These are phyloP conservation scores for Coronaproctus castanopsis DNA, from an alignment of 2,888 invertebrate species.

Conservation along the genomic window DNA sequence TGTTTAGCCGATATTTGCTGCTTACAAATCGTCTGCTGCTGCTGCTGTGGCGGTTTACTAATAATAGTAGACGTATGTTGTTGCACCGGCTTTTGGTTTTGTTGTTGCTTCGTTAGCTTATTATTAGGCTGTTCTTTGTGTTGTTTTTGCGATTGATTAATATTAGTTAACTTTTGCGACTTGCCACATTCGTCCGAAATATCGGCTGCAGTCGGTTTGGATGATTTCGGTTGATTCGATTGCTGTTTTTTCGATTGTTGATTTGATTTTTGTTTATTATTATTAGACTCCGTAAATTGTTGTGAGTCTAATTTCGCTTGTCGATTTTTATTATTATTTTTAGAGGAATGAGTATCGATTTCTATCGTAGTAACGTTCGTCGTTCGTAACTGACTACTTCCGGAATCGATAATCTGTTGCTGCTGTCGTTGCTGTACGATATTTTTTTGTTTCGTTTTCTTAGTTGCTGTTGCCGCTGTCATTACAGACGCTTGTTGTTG, in stretches of 20 bases:
- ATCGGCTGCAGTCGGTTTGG: neutral
- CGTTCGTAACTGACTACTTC: neutral
- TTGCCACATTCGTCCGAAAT: too few species aligned
- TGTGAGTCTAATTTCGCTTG: neutral
- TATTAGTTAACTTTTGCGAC: neutral
- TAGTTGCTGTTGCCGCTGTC: neutral
- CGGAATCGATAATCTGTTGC: neutral
- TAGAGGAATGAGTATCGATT: neutral
- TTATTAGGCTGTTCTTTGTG: neutral
- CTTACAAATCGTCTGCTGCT: neutral
- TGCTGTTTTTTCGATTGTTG: neutral
- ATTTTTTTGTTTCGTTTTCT: neutral
- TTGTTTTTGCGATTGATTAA: neutral
- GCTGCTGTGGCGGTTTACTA: neutral
- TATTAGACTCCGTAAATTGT: neutral
- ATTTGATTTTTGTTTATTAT: neutral
- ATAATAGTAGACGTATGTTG: neutral
- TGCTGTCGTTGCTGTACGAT: neutral
- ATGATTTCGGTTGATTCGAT: neutral
- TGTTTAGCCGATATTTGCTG: neutral
- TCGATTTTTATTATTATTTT: neutral
- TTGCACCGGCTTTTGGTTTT: neutral
- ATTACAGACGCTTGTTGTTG: neutral
- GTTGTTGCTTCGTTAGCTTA: constrained; percentile 5
- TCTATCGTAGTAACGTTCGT: neutral